phyloP scores from a whole-genome alignment of 2,888 invertebrate species.

The Serripes groenlandicus region DNA sequence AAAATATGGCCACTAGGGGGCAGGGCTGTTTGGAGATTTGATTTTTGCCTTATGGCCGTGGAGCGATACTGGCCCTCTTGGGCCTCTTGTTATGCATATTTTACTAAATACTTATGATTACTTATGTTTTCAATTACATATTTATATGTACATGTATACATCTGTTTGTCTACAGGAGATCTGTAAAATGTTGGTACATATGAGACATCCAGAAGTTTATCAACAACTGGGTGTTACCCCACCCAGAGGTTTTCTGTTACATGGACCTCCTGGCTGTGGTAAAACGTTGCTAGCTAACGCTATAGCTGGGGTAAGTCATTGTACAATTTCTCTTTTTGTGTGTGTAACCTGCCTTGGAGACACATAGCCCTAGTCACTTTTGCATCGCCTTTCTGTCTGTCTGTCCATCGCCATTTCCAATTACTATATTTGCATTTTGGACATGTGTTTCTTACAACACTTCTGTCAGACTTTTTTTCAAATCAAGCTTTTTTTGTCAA shows the following conservation, averaged over 20 bases:
- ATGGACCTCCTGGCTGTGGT: slow-evolving; percentile 98
- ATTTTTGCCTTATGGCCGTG: no score
- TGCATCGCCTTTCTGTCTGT: no score
- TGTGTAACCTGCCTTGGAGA: neutral
- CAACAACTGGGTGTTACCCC: slow-evolving; percentile 93
- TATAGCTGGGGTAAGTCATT: slow-evolving; percentile 86
- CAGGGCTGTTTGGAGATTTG: no score
- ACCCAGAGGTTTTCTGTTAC: slow-evolving; percentile 95
- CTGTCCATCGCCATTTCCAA: neutral
- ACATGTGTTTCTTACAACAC: neutral
- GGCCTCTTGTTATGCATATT: no score
- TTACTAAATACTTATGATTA: no score
- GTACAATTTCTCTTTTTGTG: neutral
- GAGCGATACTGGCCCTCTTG: no score
- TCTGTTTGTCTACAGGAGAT: no score
- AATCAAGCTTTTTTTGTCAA: neutral
- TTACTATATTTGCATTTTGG: neutral
- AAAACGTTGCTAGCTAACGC: slow-evolving; percentile 88
- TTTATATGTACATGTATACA: no score
- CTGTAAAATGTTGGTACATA: slow-evolving; percentile 93
- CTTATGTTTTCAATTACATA: no score
- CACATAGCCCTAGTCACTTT: no score
- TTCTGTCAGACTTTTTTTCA: neutral
- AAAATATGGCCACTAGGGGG: no score
- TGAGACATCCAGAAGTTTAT: slow-evolving; percentile 97